Evolutionary conservation across 2,888 invertebrate species (phyloP), one percentile per base, ranked within the genome.

Genomic region (Sialis fuliginosa): DNA sequence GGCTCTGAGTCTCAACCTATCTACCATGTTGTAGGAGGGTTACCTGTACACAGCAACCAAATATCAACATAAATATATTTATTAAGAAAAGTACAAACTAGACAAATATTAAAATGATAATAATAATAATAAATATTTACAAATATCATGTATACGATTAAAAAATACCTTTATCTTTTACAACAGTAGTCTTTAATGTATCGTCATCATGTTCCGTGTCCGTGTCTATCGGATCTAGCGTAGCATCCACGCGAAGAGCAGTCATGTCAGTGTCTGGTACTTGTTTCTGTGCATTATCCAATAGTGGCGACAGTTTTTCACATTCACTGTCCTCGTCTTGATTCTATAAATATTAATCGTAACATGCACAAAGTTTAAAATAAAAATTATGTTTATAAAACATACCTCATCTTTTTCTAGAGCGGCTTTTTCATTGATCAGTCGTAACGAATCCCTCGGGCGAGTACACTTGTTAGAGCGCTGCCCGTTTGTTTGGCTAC

Each of bases 261-360:
- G 64, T 33, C 32, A 44, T 31, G 13, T 35, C 8, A 6, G 54
- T 52, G 57, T 48, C 62, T 59, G 45, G 42, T 44, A 48, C 48
- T 49, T 37, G 42, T n/a, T 33, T 33, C n/a, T n/a, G 32, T 12
- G 22, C 33, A 44, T 63, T 65, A 32, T 60, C 53, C 22, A 88
- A 68, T 33, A 88, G 64, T 12, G 88, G 88, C 12, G 87, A 87
- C 47, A 86, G 64, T 54, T 87, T 79, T 64, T 88, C 88, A 44
- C 81, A 80, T 62, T 88, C 87, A 59, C 87, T 87, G 59, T 87
- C 86, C 53, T 82, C 82, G 57, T 81, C 85, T 41, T 71, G 66
- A 35, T 68, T 71, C 57, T 70, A 60, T 37, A 54, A 57, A 47
- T 42, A 10, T 32, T 32, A 32, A 6, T 32, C n/a, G 5, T 10